Evolutionary conservation across 2,113 vertebrate genomes (phyloP).

Genomic region (Sapayoa aenigma): DNA sequence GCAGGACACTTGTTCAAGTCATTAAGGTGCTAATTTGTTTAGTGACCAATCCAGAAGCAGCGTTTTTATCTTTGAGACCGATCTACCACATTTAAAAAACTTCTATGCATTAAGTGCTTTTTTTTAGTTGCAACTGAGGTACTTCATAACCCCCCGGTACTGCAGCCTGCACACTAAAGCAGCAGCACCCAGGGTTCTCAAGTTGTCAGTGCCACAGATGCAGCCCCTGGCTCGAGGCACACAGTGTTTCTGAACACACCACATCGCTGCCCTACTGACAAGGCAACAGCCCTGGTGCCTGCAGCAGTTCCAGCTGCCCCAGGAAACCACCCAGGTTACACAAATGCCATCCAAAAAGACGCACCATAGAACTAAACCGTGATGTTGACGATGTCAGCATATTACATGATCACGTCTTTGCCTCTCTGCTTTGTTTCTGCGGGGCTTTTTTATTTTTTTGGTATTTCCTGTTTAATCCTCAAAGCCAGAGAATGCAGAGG

Average conservation of each 20-base stretch:
- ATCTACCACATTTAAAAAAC: background rate
- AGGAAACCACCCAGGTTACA: background rate
- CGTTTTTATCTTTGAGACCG: background rate
- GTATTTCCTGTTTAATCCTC: conserved; percentile 59
- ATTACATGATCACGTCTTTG: background rate
- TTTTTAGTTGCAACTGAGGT: background rate
- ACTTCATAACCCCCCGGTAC: background rate
- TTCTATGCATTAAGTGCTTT: background rate
- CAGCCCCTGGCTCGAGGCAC: background rate
- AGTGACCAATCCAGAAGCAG: background rate
- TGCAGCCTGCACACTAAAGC: background rate
- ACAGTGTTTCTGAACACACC: background rate
- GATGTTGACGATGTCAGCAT: background rate
- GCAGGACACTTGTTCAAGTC: background rate
- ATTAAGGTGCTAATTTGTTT: background rate
- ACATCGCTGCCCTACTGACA: accelerated
- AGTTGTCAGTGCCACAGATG: background rate
- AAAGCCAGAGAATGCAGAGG: conserved; percentile 43
- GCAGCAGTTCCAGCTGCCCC: too few relatives aligned
- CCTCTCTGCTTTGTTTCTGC: background rate
- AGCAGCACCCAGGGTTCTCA: background rate
- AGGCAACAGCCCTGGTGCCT: background rate
- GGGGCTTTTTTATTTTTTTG: conserved; percentile 22
- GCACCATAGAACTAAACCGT: accelerated
- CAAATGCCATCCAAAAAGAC: background rate